Base-by-base conservation (phyloP, 2,888 invertebrate genomes). In the Xestia xanthographa region DNA sequence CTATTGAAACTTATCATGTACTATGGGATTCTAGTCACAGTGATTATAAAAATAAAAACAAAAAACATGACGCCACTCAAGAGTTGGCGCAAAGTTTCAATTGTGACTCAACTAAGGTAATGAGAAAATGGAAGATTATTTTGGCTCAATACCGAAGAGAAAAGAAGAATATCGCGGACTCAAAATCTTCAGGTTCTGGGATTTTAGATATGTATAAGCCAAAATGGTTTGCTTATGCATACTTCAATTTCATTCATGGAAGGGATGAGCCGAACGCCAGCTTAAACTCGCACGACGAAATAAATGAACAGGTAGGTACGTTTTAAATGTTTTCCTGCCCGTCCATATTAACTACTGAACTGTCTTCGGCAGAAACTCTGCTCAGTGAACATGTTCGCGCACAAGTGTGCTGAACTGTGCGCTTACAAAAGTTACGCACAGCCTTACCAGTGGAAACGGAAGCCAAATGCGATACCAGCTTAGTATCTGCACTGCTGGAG, bases 91-190 rank as follows among this genome's bases (percentile, higher is more conserved):
- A 80, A 82, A 80, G 75, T 73, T 83, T 83, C 73, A 80, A 58
- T 45, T 72, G 66, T 72, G 50, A 77, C 75, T 82, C 80, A 75
- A 80, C 79, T 71, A 83, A 84, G 83, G 72, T 84, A 82, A 80
- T 84, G 79, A 82, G 85, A 81, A 83, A 85, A 79, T 83, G 79
- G 80, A 80, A 84, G 72, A 85, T 85, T 80, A 82, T 85, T 85
- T 85, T 83, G 74, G 79, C 81, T 75, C 78, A 83, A 71, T 83
- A 83, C 63, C 80, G 79, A 80, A 83, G 83, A 83, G 80, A 85
- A 80, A 85, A 85, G 73, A 81, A 85, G 78, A 84, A 84, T 79
- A 79, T 84, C 63, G 73, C 74, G 73, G 84, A 75, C 29, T 85
- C 77, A 76, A 82, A 85, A 85, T 75, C 79, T 65, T 65, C 41